These are phyloP conservation scores for Coturnix japonica DNA, from an alignment of 2,113 vertebrate genomes.

Conservation along the genomic window DNA sequence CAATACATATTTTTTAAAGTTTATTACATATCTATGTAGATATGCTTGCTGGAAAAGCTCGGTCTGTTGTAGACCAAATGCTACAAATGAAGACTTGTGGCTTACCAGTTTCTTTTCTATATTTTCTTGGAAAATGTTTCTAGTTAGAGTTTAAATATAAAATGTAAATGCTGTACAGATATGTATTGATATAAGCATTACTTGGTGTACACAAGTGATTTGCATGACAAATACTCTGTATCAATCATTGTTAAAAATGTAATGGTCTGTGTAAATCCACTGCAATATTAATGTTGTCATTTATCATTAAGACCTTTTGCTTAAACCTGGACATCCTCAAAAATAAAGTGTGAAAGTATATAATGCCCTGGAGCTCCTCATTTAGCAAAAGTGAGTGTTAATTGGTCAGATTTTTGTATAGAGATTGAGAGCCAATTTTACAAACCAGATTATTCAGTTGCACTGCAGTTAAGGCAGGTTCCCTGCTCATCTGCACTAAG, in stretches of 20 bases:
- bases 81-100: conserved; percentile 65
- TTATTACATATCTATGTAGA: conserved; percentile 63
- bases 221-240: conserved; percentile 75
- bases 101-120: conserved; percentile 72
- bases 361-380: neutral
- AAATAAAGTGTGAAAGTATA: conserved; percentile 54
- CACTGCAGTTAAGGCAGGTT: conserved; percentile 85
- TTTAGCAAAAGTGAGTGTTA: neutral
- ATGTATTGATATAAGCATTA: conserved; percentile 67
- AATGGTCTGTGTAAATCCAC: conserved; percentile 51
- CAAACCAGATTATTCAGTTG: conserved; percentile 85
- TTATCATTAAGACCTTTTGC: conserved; percentile 29
- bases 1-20: conserved; percentile 64
- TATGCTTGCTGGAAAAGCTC: conserved; percentile 68
- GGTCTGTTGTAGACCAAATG: conserved; percentile 70
- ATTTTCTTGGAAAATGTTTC: conserved; percentile 80
- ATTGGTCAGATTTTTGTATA: neutral
- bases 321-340: conserved; percentile 14
- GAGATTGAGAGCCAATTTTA: neutral
- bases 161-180: conserved; percentile 83
- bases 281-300: conserved; percentile 68
- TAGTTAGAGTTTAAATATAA: conserved; percentile 77
- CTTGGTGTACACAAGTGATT: conserved; percentile 67
- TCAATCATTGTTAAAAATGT: conserved; percentile 59
- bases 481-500: conserved; percentile 76